These are phyloP conservation scores for Belonocnema kinseyi DNA, from an alignment of 1,140 invertebrate species.

Conservation along the genomic window DNA sequence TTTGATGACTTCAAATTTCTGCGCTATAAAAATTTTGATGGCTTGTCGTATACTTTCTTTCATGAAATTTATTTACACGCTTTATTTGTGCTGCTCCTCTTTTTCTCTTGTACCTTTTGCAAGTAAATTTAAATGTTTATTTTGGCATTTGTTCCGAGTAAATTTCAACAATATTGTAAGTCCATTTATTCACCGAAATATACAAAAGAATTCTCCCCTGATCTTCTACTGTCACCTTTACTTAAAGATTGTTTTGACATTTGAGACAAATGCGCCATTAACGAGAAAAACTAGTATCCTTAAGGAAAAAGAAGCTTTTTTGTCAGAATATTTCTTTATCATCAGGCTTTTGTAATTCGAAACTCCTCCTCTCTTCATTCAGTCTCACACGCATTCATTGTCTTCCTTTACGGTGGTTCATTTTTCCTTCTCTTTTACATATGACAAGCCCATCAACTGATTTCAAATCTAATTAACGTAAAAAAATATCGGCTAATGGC, in stretches of 20 bases:
- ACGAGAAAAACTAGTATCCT: conserved; percentile 3
- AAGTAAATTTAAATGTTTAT: background rate
- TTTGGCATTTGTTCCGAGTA: background rate
- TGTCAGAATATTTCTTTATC: background rate
- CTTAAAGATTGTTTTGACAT: conserved; percentile 10
- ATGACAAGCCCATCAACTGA: too few relatives aligned
- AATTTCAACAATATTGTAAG: background rate
- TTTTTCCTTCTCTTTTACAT: too few relatives aligned
- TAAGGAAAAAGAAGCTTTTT: conserved; percentile 9
- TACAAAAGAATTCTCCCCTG: background rate
- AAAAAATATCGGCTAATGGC: too few relatives aligned
- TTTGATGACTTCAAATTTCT: conserved; percentile 9
- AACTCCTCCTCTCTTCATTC: background rate
- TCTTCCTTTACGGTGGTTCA: background rate
- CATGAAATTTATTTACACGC: background rate
- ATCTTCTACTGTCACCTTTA: background rate
- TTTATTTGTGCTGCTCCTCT: background rate
- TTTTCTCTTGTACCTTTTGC: background rate
- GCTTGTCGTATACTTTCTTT: background rate
- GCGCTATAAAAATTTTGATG: background rate
- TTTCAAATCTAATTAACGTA: too few relatives aligned
- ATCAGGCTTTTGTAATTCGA: background rate
- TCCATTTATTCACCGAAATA: background rate
- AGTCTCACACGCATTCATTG: background rate
- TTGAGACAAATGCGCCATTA: conserved; percentile 18